Conservation (phyloP, 2,113 vertebrate species). For the Dipodomys spectabilis region DNA sequence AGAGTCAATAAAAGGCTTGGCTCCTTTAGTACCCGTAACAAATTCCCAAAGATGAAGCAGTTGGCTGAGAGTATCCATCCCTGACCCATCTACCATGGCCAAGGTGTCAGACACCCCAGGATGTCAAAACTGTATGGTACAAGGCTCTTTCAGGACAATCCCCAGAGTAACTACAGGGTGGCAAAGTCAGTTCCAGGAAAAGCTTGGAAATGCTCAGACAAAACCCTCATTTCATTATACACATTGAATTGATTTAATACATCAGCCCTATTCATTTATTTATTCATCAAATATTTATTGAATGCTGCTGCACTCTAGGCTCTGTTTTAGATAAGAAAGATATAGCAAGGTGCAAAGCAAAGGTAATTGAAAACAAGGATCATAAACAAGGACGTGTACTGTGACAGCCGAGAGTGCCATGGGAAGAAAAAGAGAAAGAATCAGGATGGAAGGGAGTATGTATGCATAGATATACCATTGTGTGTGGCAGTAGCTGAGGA, state of each 20-base stretch:
- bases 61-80: not conserved
- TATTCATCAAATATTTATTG: conserved; percentile 29
- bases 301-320: not conserved
- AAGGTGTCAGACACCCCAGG: not conserved
- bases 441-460: not conserved
- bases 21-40: not conserved
- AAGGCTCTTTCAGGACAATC: not conserved
- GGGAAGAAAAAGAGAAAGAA: not conserved
- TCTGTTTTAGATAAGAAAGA: not conserved
- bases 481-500: not conserved
- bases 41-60: not conserved
- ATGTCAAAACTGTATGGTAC: not conserved
- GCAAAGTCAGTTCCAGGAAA: not conserved
- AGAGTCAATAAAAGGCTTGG: not conserved
- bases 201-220: not conserved
- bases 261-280: conserved; percentile 18
- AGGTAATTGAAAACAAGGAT: not conserved
- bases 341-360: conserved; percentile 11
- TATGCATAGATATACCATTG: not conserved
- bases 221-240: not conserved
- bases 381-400: not conserved
- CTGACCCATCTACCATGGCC: not conserved
- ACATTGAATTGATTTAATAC: not conserved
- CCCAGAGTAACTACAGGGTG: not conserved
- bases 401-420: not conserved